Evolutionary conservation across 2,888 invertebrate species (phyloP), one percentile per base, ranked within the genome.

Genomic region (Pyrochroa serraticornis): DNA sequence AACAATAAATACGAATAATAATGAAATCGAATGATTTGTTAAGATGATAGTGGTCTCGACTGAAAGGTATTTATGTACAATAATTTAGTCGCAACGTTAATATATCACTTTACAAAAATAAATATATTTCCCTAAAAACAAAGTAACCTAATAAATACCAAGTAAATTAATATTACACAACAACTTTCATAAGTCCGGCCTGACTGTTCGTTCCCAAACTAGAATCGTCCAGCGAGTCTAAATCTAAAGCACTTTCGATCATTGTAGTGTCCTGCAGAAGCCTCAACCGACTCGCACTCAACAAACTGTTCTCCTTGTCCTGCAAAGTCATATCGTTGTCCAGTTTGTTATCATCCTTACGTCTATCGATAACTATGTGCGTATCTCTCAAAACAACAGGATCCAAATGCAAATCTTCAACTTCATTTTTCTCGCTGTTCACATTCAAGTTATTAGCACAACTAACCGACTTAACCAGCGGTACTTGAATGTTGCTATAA

Each of bases 171-270:
- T 32, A 36, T 64, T 70, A 80, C 58, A 81, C 82, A 60, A 81
- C 80, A 68, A 83, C 80, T 78, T 87, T 87, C 67, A 88, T 84
- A 50, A 88, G 80, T 64, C 87, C 87, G 14, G 85, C 84, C 72
- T 88, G 88, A 70, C 88, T 88, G 67, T 84, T 86, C 63, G 86
- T 85, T 59, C 87, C 87, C 66, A 88, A 82, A 71, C 86, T 87
- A 33, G 88, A 85, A 64, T 89, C 89, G 73, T 92, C 92, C 67
- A 93, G 82, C 69, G 92, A 92, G 81, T 93, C 93, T 73, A 93
- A 84, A 83, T 93, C 93, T 66, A 93, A 83, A 54, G 93, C 93
- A 53, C 93, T 92, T 79, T 93, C 92, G 73, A 93, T 93, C 93
- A 93, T 93, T 47, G 93, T 93, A 56, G 92, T 92, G 81, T 93